Conservation (phyloP, 2,797 vertebrate species). For the Valencia hispanica region DNA sequence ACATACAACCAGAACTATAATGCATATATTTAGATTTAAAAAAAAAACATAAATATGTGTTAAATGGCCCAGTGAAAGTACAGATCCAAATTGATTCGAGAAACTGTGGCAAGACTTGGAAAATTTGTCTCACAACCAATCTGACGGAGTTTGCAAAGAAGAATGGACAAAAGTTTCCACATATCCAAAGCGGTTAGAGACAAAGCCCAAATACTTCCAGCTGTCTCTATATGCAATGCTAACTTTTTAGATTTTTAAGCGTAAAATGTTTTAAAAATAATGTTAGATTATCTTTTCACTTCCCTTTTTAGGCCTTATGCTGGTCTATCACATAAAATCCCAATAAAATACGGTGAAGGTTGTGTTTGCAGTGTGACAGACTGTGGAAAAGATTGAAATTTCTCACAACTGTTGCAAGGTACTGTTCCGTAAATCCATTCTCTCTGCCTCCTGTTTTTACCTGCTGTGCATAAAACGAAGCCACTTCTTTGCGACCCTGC, state of each 20-base stretch:
- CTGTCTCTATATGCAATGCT: background rate
- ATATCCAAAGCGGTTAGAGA: background rate
- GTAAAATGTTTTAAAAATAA: background rate
- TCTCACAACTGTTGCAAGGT: background rate
- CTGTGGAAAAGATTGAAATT: background rate
- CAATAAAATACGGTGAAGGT: background rate
- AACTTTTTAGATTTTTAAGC: background rate
- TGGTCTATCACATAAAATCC: background rate
- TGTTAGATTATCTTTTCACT: background rate
- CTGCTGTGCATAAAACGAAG: constrained; percentile 94
- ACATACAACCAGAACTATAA: background rate
- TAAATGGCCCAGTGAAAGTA: background rate
- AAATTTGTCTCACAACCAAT: too few relatives aligned
- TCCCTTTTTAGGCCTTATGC: background rate
- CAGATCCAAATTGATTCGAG: background rate
- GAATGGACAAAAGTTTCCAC: background rate
- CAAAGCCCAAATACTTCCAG: background rate
- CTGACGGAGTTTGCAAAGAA: background rate
- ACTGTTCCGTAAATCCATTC: constrained; percentile 14
- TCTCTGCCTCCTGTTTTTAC: constrained; percentile 56
- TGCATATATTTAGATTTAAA: background rate
- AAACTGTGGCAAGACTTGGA: background rate
- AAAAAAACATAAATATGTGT: background rate
- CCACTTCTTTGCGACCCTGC: constrained; percentile 91
- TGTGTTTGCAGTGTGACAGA: background rate